Conservation (phyloP, 1,140 invertebrate species). For the Drosophila lacertosa region DNA sequence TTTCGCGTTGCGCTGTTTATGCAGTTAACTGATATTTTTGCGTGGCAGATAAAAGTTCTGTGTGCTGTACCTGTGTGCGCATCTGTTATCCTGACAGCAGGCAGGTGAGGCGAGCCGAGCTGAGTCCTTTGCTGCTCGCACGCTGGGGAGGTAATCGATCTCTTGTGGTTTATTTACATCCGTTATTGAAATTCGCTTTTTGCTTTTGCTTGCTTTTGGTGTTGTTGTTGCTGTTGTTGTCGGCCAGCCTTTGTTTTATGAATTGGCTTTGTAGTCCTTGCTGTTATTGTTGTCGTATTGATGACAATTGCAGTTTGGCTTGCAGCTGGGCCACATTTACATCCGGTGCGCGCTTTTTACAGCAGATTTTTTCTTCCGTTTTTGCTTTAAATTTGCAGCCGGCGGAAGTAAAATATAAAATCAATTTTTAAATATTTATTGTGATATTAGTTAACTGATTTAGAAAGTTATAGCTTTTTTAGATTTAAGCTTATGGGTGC, state of each 20-base stretch:
- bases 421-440: conserved; percentile 49
- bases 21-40: conserved; percentile 73
- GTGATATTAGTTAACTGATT: conserved; percentile 34
- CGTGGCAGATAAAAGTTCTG: conserved; percentile 39
- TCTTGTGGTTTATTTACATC: conserved; percentile 81
- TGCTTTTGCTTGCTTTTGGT: conserved; percentile 32
- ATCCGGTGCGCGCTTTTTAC: conserved; percentile 63
- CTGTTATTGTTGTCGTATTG: conserved; percentile 43
- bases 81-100: conserved; percentile 76
- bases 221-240: conserved; percentile 18
- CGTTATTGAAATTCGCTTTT: conserved; percentile 79
- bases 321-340: conserved; percentile 72
- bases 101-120: conserved; percentile 32
- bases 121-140: conserved; percentile 46
- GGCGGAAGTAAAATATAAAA: conserved; percentile 58
- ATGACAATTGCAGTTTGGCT: conserved; percentile 79
- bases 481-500: too few relatives aligned
- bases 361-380: conserved; percentile 58
- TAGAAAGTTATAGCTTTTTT: not conserved
- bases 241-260: conserved; percentile 67
- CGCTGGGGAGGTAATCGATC: conserved; percentile 75
- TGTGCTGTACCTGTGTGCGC: conserved; percentile 54
- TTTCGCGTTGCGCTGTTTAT: conserved; percentile 27
- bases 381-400: conserved; percentile 41
- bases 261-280: conserved; percentile 61